Evolutionary conservation across 2,797 vertebrate species (phyloP), one percentile per base, ranked within the genome.

Genomic region (Phataginus tricuspis): DNA sequence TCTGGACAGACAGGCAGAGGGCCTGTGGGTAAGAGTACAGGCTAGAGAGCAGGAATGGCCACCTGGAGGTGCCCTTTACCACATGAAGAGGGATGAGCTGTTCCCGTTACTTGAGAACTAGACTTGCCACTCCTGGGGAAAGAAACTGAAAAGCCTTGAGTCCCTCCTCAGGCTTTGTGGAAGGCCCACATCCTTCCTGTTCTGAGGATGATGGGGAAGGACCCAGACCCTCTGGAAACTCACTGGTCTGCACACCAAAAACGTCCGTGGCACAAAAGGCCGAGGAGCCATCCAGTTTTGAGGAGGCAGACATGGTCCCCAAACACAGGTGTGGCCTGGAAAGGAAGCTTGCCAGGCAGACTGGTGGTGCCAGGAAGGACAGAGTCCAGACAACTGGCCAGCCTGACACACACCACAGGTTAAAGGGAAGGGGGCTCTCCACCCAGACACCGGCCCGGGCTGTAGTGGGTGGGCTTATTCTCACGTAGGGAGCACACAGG

Each of bases 371-470:
- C 57, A 10, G 23, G 8, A 25, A 45, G 31, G 51, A 42, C 53
- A 42, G 37, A 23, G 37, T 59, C 29, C 14, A 2, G 29, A 69
- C 37, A 9, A 15, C 53, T 7, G 27, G 68, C 57, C 42, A 19
- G 21, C 42, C 5, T 1, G 2, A 59, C 59, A 11, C 1, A 6
- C 55, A 53, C 42, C 1, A 4, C 8, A 51, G n/a, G 42, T 25
- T 1, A 12, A 13, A 19, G 25, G 25, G 37, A 11, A 2, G 7
- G 2, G 45, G 5, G 18, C 34, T 29, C 64, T 23, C 61, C 7
- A 42, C 57, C 6, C 3, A 2, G 7, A 37, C 55, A 11, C 2
- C 5, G n/a, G 49, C 6, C 31, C 49, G n/a, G 11, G 1, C 4
- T 11, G 45, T 45, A 45, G 45, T 45, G 45, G 45, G 45, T 45